Evolutionary conservation across 2,888 invertebrate species (phyloP), one percentile per base, ranked within the genome.

Genomic region (Thymelicus lineola): DNA sequence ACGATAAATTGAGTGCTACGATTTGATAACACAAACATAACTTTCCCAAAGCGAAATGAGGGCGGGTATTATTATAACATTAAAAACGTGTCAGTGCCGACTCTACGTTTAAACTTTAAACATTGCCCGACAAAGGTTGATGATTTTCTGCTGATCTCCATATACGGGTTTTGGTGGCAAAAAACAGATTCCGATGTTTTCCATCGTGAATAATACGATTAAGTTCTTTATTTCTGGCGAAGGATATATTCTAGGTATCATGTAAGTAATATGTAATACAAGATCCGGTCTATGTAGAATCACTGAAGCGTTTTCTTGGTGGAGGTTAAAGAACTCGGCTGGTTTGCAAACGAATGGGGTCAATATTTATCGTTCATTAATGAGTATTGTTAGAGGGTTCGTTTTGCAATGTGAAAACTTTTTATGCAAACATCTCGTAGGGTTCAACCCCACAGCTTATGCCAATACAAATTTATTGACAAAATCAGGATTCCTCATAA

Each of bases 271-370:
- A 62, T 62, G 62, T 66, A 66, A 63, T 36, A 58, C 58, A 58
- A 69, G 69, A 63, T 69, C 57, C 46, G 57, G 36, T 36, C 61
- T 73, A 50, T 46, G 59, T 45, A 42, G 71, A 78, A 75, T 77
- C 80, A 81, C 74, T 81, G 78, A 78, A 80, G 78, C 84, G 78
- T 75, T 78, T 75, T 77, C 75, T 77, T 74, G 68, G 71, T 76
- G 72, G 77, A 82, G 85, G 84, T 86, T 79, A 82, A 81, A 79
- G 86, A 85, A 85, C 86, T 79, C 71, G 48, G 63, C 73, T 75
- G 77, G 77, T 80, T 78, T 75, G 74, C 76, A 80, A 78, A 76
- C 71, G 74, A 79, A 77, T 77, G 78, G 77, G 79, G 79, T 79
- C 71, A 78, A 80, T 77, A 77, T 77, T 69, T 72, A 71, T 74